These are phyloP conservation scores for Zosterops japonicus DNA, from an alignment of 2,113 vertebrate genomes.

Conservation along the genomic window DNA sequence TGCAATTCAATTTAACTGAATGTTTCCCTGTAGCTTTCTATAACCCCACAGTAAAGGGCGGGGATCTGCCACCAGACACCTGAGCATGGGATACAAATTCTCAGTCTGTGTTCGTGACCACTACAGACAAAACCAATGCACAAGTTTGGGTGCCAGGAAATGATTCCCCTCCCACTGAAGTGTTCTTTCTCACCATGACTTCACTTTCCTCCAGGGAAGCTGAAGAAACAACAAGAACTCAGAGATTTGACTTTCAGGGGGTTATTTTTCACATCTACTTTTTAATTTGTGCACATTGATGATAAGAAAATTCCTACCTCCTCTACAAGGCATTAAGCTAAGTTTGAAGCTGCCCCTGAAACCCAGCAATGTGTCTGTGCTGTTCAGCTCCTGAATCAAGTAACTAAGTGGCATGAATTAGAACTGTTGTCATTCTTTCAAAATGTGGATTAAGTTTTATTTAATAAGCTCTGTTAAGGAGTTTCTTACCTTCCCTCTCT, in stretches of 20 bases:
- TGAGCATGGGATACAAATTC: background rate
- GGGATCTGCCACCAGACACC: background rate
- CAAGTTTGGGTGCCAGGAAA: background rate
- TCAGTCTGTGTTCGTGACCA: background rate
- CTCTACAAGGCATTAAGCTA: background rate
- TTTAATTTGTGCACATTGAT: background rate
- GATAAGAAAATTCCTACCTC: background rate
- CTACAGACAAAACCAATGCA: background rate
- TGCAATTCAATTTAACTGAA: background rate
- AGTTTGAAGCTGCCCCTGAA: background rate
- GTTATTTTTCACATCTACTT: background rate
- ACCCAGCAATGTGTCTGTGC: background rate
- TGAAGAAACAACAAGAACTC: background rate
- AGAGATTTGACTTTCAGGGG: background rate
- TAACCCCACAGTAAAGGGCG: background rate
- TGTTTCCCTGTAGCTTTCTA: background rate
- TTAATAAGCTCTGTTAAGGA: background rate
- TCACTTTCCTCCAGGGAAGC: background rate
- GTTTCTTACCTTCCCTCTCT: conserved; percentile 2
- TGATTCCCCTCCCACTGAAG: background rate
- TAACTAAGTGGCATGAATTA: background rate
- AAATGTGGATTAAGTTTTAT: background rate
- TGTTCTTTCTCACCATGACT: background rate
- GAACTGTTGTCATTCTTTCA: background rate
- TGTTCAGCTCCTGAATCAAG: background rate